Evolutionary conservation across 2,113 vertebrate species (phyloP).

Genomic region (Hemichromis elongatus): DNA sequence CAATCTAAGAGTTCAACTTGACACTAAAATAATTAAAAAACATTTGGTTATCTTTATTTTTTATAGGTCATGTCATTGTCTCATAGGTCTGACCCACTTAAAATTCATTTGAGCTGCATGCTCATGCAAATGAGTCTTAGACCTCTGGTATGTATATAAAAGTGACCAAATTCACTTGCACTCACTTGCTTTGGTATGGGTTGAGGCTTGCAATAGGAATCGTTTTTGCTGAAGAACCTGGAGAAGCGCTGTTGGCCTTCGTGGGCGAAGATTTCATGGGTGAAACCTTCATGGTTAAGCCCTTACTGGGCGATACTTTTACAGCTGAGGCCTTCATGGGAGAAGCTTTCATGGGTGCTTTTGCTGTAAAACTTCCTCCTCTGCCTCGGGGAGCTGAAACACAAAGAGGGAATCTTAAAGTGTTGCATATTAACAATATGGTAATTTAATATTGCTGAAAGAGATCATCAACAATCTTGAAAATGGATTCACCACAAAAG

Average conservation of each 20-base stretch:
- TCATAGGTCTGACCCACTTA: background rate
- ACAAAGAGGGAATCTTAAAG: constrained; percentile 4
- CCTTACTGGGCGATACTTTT: background rate
- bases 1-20: background rate
- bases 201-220: constrained; percentile 81
- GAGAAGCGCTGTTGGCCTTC: constrained; percentile 49
- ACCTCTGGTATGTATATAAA: background rate
- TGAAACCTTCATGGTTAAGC: background rate
- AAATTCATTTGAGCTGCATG: background rate
- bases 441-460: background rate
- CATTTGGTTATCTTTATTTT: background rate
- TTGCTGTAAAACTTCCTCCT: constrained; percentile 66
- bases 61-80: background rate
- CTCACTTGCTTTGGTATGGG: constrained; percentile 83
- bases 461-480: background rate
- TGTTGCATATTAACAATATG: background rate
- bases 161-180: background rate
- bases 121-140: background rate
- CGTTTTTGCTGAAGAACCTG: constrained; percentile 67
- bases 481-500: background rate
- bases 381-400: constrained; percentile 55
- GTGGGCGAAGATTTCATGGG: background rate
- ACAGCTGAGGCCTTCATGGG: background rate
- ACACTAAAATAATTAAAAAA: background rate
- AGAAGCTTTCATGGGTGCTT: background rate